phyloP scores from a whole-genome alignment of 2,888 invertebrate species.

The Ethmia dodecea region DNA sequence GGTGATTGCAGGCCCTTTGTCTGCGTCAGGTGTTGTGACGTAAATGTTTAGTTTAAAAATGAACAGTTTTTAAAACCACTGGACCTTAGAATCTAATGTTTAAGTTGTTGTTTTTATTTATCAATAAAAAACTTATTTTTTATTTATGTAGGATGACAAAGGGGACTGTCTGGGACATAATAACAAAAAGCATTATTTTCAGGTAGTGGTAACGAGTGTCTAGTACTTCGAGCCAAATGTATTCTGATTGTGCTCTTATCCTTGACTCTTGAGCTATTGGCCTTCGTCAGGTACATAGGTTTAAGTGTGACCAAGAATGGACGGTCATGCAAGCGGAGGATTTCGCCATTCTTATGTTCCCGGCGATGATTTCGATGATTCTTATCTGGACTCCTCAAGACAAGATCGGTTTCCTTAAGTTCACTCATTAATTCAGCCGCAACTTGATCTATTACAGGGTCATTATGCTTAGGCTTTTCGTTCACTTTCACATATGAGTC shows the following conservation, averaged over 20 bases:
- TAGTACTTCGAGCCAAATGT: conserved; percentile 7
- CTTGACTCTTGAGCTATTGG: not conserved
- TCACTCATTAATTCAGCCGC: conserved; percentile 28
- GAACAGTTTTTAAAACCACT: too few species aligned
- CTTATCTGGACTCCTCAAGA: not conserved
- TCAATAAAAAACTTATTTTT: too few species aligned
- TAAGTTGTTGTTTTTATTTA: too few species aligned
- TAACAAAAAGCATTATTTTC: conserved; percentile 12
- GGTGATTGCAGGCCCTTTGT: too few species aligned
- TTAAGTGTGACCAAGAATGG: too few species aligned
- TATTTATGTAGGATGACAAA: too few species aligned
- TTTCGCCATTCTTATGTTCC: not conserved
- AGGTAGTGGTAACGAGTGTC: conserved; percentile 3
- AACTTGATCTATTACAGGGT: conserved; percentile 22
- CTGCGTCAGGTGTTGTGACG: too few species aligned
- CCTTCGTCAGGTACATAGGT: too few species aligned
- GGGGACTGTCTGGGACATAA: conserved; percentile 7
- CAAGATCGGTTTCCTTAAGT: conserved; percentile 13
- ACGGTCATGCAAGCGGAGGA: too few species aligned
- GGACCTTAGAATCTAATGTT: too few species aligned
- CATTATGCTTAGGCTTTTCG: conserved; percentile 1
- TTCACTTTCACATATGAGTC: too few species aligned
- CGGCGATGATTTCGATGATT: not conserved
- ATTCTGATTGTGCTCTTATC: conserved; percentile 5
- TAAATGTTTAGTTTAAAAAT: too few species aligned